Base-by-base conservation (phyloP, 2,113 vertebrate genomes). In the Urocitellus parryii region DNA sequence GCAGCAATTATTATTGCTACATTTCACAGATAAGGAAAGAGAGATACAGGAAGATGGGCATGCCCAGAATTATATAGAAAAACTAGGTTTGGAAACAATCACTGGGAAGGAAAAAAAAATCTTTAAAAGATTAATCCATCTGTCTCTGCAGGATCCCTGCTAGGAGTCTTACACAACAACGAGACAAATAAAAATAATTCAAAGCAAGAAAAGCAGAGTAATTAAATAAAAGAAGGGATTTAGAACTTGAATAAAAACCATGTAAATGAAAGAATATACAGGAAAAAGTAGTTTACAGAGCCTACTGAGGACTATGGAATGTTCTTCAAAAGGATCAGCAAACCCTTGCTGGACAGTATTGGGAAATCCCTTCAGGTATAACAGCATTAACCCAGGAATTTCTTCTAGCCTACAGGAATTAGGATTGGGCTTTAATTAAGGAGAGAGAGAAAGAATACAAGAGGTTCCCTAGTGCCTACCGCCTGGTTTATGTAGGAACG, bases 201-300 rank as follows among this genome's bases (percentile, higher is more conserved):
- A 73, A n/a, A 81, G 25, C 25, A 87, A 83, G 25, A 67, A 53
- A 27, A 65, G 37, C 3, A 88, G 13, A 53, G 17, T 58, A 78
- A 95, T n/a, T 27, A 84, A 51, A 67, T 70, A 94, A 70, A 88
- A 63, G 7, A 29, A 95, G 58, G n/a, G 11, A 56, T 79, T 77
- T 65, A 45, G 1, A 81, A 27, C 58, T 90, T 81, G 17, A 53
- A 53, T 12, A n/a, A 81, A 65, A 91, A 61, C 10, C 6, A n/a
- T 34, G 48, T 53, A 37, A 91, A 63, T 78, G 45, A 70, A 72
- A 93, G 65, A 88, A 48, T 12, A n/a, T 2, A 12, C 9, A 68
- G 22, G 25, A n/a, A 85, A 78, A 37, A 88, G 27, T 45, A 63
- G 20, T 27, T 82, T 29, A 67, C 9, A 10, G 20, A 78, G 29